Conservation (phyloP, 2,113 vertebrate genomes). For the Pachyramphus minor region DNA sequence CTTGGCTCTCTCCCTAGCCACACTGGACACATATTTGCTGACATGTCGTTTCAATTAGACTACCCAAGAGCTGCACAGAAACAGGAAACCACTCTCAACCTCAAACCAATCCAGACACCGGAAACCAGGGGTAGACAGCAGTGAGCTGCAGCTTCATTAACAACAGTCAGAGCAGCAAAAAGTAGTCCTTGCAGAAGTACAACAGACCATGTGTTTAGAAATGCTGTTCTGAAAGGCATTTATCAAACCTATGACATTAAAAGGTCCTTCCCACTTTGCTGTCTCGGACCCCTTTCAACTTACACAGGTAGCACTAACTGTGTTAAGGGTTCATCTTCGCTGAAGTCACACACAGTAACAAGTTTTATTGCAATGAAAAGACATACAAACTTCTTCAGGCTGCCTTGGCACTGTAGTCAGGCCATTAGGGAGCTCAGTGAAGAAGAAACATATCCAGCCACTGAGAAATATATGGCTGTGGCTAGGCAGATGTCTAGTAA, state of each 20-base stretch:
- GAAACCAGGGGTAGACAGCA: conserved; percentile 76
- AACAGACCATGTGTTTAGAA: neutral
- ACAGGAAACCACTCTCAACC: conserved; percentile 77
- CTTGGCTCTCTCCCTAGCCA: conserved; percentile 17
- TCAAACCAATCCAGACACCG: conserved; percentile 79
- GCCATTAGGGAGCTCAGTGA: neutral
- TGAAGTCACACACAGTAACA: neutral
- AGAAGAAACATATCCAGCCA: neutral
- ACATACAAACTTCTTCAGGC: neutral
- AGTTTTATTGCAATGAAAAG: neutral
- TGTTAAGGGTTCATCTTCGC: neutral
- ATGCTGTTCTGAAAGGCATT: neutral
- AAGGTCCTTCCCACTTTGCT: neutral
- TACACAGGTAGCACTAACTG: neutral
- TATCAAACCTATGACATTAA: neutral
- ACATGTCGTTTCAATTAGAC: conserved; percentile 81
- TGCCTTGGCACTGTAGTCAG: neutral
- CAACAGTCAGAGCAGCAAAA: conserved; percentile 51
- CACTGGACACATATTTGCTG: conserved; percentile 68
- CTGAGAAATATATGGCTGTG: neutral
- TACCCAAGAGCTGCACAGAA: conserved; percentile 67
- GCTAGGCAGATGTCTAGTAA: neutral
- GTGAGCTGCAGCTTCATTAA: conserved; percentile 56
- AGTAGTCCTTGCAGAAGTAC: conserved; percentile 8
- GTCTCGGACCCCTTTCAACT: neutral